Evolutionary conservation across 1,140 invertebrate genomes (phyloP).

Genomic region (Coelopa frigida): DNA sequence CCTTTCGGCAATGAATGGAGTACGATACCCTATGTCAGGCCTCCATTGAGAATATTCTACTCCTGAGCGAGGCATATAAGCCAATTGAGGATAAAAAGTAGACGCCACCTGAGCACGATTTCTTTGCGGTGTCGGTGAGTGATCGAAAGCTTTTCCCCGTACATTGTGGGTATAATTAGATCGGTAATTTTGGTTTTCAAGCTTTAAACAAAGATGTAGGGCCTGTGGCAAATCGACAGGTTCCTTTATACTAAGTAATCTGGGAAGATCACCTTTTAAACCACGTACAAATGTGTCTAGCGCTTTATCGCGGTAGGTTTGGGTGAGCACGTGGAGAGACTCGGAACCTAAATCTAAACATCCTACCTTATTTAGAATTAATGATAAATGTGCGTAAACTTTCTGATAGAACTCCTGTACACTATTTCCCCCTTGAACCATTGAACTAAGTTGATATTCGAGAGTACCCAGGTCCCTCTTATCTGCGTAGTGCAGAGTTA

Average conservation of each 20-base stretch:
- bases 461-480: constrained; percentile 14
- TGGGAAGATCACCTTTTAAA: constrained; percentile 10
- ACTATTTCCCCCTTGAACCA: constrained; percentile 6
- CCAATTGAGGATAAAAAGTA: too few species aligned
- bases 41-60: too few species aligned
- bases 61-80: too few species aligned
- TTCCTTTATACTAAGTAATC: constrained; percentile 12
- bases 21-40: too few species aligned
- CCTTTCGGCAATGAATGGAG: too few species aligned
- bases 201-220: constrained; percentile 15
- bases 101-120: too few species aligned
- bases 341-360: constrained; percentile 13
- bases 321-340: constrained; percentile 6
- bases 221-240: too few species aligned
- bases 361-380: constrained; percentile 19
- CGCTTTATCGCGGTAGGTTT: constrained; percentile 15
- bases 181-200: constrained; percentile 14
- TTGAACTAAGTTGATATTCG: constrained; percentile 18
- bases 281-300: constrained; percentile 11
- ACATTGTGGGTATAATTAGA: constrained; percentile 3
- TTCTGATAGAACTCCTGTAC: constrained; percentile 16
- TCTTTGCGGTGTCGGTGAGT: too few species aligned
- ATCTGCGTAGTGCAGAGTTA: constrained; percentile 17
- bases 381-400: constrained; percentile 17
- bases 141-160: too few species aligned